A percentile compares a stretch with the other conserved stretches of the same genome.
Conservation (phyloP, 2,888 invertebrate genomes). For the Epsilonema sp. region DNA sequence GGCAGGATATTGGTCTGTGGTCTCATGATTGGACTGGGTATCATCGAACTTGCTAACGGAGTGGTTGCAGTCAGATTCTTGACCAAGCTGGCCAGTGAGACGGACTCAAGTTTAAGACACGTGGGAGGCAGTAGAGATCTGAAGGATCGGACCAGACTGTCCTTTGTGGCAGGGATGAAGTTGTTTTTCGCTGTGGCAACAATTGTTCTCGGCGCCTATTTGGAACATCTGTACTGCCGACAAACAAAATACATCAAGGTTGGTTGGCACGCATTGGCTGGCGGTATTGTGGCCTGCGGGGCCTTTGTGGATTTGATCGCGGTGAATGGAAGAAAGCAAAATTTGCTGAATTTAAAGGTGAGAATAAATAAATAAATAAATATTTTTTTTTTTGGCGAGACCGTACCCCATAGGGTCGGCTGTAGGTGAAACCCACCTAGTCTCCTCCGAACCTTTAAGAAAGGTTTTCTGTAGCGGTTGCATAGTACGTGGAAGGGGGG, state of each 20-base stretch:
- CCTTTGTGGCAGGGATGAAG: constrained; percentile 19
- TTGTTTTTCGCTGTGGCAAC: constrained; percentile 18
- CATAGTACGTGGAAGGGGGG: too few relatives aligned
- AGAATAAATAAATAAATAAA: too few relatives aligned
- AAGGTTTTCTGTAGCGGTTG: too few relatives aligned
- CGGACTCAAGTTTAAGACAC: not conserved
- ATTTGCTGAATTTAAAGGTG: constrained; percentile 23
- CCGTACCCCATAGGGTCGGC: too few relatives aligned
- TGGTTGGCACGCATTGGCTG: constrained; percentile 22
- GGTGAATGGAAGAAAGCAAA: constrained; percentile 14
- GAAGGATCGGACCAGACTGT: constrained; percentile 8
- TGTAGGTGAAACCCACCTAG: too few relatives aligned
- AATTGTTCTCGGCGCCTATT: constrained; percentile 22
- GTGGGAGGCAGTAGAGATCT: too few relatives aligned
- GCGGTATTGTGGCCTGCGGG: constrained; percentile 18
- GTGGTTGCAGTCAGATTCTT: constrained; percentile 18
- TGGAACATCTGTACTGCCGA: constrained; percentile 24
- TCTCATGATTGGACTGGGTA: constrained; percentile 20
- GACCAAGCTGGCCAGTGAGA: constrained; percentile 17
- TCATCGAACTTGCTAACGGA: constrained; percentile 17
- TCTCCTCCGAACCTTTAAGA: too few relatives aligned
- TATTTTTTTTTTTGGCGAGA: too few relatives aligned
- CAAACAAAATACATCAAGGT: constrained; percentile 24
- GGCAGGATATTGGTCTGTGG: constrained; percentile 20
- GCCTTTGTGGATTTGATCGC: constrained; percentile 22